These are phyloP conservation scores for Baryphthengus martii DNA, from an alignment of 2,113 vertebrate species.

Conservation along the genomic window DNA sequence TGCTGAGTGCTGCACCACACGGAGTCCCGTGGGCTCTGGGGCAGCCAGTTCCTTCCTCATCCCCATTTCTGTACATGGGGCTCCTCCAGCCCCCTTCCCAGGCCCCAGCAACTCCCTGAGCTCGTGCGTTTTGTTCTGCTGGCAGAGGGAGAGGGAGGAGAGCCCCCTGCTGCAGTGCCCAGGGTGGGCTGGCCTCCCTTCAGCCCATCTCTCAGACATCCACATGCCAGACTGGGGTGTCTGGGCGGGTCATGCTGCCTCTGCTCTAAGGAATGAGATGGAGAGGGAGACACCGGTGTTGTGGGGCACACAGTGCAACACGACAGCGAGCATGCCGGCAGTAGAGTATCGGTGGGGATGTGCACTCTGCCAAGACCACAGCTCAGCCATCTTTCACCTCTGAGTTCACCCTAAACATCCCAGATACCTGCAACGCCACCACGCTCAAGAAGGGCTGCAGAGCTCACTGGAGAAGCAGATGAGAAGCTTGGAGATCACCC, in stretches of 20 bases:
- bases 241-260: not conserved
- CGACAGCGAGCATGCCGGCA: not conserved
- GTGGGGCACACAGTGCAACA: not conserved
- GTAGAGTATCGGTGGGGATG: not conserved
- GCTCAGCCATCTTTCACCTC: not conserved
- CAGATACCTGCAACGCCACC: not conserved
- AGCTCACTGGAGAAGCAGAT: not conserved
- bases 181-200: not conserved
- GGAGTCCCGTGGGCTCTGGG: not conserved
- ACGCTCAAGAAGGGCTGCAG: not conserved
- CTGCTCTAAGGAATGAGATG: not conserved
- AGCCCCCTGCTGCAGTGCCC: accelerated
- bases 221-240: not conserved
- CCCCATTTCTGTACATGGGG: accelerated
- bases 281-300: not conserved
- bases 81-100: not conserved
- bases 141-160: not conserved
- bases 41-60: not conserved
- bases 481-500: not conserved
- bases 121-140: not conserved
- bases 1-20: not conserved
- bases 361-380: accelerated
- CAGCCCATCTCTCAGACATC: not conserved
- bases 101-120: not conserved
- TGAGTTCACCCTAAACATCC: not conserved